phyloP scores from a whole-genome alignment of 2,888 invertebrate species.

The Callimorpha dominula region DNA sequence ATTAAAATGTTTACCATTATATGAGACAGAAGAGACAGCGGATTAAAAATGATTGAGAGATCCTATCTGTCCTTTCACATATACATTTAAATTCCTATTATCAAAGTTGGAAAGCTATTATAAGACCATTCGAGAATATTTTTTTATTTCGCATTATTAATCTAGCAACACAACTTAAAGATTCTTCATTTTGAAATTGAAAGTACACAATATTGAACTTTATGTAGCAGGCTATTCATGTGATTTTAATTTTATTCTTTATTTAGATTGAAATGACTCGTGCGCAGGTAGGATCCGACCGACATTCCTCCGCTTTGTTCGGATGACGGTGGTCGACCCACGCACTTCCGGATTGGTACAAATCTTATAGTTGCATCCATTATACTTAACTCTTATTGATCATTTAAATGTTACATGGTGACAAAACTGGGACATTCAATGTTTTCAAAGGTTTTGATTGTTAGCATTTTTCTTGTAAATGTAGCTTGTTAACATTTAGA shows the following conservation, averaged over 20 bases:
- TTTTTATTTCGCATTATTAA: constrained; percentile 40
- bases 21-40: constrained; percentile 8
- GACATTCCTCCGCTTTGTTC: constrained; percentile 80
- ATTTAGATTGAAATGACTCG: constrained; percentile 41
- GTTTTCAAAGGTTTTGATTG: constrained; percentile 15
- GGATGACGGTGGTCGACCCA: constrained; percentile 68
- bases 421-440: constrained; percentile 29
- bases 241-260: constrained; percentile 20
- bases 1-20: constrained; percentile 14
- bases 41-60: constrained; percentile 20
- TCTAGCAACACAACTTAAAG: constrained; percentile 18
- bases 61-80: constrained; percentile 30
- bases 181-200: not conserved
- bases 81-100: constrained; percentile 38
- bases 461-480: constrained; percentile 4
- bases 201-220: constrained; percentile 25
- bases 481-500: not conserved
- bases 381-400: constrained; percentile 61
- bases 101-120: constrained; percentile 23
- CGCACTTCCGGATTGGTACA: constrained; percentile 78
- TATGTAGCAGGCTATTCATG: constrained; percentile 22
- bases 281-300: constrained; percentile 71
- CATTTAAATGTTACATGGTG: constrained; percentile 53
- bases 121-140: constrained; percentile 18
- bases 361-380: constrained; percentile 55